These are phyloP conservation scores for Ctena decussata DNA, from an alignment of 2,888 invertebrate species.

Conservation along the genomic window DNA sequence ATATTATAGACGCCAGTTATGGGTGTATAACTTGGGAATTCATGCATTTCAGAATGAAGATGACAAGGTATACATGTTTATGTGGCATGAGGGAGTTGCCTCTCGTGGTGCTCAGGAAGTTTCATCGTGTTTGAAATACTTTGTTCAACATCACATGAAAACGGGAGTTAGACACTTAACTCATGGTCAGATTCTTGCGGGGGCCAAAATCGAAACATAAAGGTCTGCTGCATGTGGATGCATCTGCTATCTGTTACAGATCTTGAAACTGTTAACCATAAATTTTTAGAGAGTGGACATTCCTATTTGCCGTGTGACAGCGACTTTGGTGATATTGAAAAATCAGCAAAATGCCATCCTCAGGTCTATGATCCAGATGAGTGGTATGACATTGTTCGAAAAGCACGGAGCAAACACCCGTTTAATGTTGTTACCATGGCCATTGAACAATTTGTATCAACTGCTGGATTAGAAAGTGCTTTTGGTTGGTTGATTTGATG, in stretches of 20 bases:
- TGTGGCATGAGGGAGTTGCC: conserved; percentile 8
- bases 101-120: conserved; percentile 18
- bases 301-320: conserved; percentile 18
- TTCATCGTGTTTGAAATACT: conserved; percentile 8
- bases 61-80: conserved; percentile 5
- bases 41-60: conserved; percentile 4
- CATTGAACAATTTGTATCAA: too few species aligned
- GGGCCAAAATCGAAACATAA: conserved; percentile 21
- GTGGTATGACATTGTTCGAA: too few species aligned
- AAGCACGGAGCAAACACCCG: too few species aligned
- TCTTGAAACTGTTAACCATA: background rate
- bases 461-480: too few species aligned
- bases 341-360: too few species aligned
- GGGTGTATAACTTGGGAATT: conserved; percentile 7
- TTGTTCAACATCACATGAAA: background rate
- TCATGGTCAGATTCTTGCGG: conserved; percentile 12
- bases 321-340: conserved; percentile 23
- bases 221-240: conserved; percentile 8
- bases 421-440: too few species aligned
- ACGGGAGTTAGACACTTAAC: too few species aligned
- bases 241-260: too few species aligned
- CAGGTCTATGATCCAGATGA: too few species aligned
- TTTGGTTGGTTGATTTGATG: too few species aligned
- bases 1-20: conserved; percentile 18
- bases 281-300: conserved; percentile 18